Conservation (phyloP, 2,113 vertebrate genomes). For the Otocyon megalotis region DNA sequence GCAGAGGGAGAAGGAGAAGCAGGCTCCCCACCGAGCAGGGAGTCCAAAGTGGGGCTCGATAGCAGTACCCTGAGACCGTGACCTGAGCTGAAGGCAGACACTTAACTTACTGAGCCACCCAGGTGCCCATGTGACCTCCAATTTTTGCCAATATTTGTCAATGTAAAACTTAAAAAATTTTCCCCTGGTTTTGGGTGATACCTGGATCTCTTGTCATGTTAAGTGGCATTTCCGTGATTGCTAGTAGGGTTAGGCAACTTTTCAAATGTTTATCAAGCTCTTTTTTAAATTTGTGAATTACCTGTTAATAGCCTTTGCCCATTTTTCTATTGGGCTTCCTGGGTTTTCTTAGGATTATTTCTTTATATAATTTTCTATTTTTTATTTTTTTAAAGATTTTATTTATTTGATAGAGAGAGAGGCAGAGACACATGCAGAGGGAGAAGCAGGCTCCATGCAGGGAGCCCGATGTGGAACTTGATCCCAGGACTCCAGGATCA, state of each 20-base stretch:
- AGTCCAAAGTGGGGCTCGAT: no score
- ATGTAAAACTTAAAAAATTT: not conserved
- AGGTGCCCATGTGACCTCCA: not conserved
- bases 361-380: not conserved
- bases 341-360: conserved; percentile 24
- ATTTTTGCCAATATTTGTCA: not conserved
- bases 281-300: not conserved
- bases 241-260: not conserved
- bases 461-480: no score
- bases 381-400: not conserved
- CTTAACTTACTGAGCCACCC: no score
- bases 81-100: no score
- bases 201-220: not conserved
- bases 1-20: no score
- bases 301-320: not conserved
- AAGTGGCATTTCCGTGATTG: not conserved
- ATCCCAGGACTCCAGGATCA: no score
- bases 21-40: no score
- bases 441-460: no score
- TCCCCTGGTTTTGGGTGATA: not conserved
- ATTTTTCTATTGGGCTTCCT: not conserved
- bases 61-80: no score
- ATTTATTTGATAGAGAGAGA: no score
- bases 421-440: no score
- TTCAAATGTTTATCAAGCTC: not conserved